Conservation (phyloP, 1,140 invertebrate genomes). For the Bombus waltoni region DNA sequence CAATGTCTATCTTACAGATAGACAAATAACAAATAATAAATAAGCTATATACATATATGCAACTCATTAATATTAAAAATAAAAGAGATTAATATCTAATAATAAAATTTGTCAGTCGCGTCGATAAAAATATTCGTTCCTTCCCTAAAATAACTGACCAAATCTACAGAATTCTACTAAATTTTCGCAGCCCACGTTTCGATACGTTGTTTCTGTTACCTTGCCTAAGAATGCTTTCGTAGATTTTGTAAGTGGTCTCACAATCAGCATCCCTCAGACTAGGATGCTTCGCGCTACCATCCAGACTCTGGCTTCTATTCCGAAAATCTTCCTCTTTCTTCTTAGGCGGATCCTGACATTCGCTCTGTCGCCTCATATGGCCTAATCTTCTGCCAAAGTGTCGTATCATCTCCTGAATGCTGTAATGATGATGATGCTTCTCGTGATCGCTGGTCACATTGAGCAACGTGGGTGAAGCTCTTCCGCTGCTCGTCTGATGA, state of each 20-base stretch:
- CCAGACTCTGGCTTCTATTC: slow-evolving; percentile 89
- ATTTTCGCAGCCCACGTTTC: background rate
- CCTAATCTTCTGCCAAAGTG: slow-evolving; percentile 86
- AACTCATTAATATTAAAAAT: no score
- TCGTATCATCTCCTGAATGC: slow-evolving; percentile 88
- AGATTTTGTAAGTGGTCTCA: slow-evolving; percentile 91
- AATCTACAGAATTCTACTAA: no score
- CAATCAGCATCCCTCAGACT: slow-evolving; percentile 85
- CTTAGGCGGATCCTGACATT: slow-evolving; percentile 80
- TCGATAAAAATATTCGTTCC: no score
- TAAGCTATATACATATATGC: no score
- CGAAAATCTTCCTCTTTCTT: slow-evolving; percentile 86
- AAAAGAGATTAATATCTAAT: no score
- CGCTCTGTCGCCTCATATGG: slow-evolving; percentile 82
- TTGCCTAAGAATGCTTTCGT: slow-evolving; percentile 90
- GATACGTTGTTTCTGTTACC: slow-evolving; percentile 82
- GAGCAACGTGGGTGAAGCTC: slow-evolving; percentile 66
- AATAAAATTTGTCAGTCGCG: no score
- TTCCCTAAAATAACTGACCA: no score
- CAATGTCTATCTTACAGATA: no score
- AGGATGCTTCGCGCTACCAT: slow-evolving; percentile 84
- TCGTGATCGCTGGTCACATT: slow-evolving; percentile 75
- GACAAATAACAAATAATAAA: no score
- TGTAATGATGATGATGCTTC: slow-evolving; percentile 76
- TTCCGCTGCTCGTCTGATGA: slow-evolving; percentile 68